Base-by-base conservation (phyloP, 2,888 invertebrate species). In the Ctena decussata region DNA sequence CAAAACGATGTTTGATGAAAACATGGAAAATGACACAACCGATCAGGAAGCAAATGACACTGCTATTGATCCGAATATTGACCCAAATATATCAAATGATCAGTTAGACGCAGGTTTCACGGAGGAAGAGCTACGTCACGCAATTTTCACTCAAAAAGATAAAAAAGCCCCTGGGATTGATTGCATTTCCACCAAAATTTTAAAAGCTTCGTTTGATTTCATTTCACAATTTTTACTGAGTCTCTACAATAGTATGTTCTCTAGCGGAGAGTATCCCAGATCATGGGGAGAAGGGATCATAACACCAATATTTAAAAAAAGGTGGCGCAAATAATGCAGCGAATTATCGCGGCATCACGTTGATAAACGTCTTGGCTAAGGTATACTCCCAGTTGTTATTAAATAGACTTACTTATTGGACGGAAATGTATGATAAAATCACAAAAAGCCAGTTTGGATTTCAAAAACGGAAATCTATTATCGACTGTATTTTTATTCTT, bases 181-280 rank as follows among this genome's bases (percentile, higher is more conserved):
- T 30, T 6, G 35, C 27, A 18, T 65, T 27, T 8, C 65, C 11
- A 24, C 11, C 15, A 5, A 65, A 65, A 65, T 65, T 27, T 15
- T 65, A 32, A 32, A 65, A 30, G 30, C 35, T 12, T 15, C 32
- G 24, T 27, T 12, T 65, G 32, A 65, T 27, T 32, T 12, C 12
- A 65, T 65, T n/a, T 74, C 76, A 0, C 83, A 65, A 30, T 79
- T 72, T 57, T 21, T 83, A 11, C 30, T 35, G n/a, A 44, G 15
- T 15, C 21, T 80, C 35, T 84, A 49, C 65, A 75, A 84, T 15
- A 72, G 65, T 46, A 37, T 77, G 37, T 84, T 76, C 30, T 15
- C 24, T 6, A 69, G 21, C 1, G 73, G 76, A 2, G 35, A 76
- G 49, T 80, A 71, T 24, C 84, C 84, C n/a, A n/a, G n/a, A n/a